Base-by-base conservation (phyloP, 2,113 vertebrate genomes). In the Anguilla rostrata region DNA sequence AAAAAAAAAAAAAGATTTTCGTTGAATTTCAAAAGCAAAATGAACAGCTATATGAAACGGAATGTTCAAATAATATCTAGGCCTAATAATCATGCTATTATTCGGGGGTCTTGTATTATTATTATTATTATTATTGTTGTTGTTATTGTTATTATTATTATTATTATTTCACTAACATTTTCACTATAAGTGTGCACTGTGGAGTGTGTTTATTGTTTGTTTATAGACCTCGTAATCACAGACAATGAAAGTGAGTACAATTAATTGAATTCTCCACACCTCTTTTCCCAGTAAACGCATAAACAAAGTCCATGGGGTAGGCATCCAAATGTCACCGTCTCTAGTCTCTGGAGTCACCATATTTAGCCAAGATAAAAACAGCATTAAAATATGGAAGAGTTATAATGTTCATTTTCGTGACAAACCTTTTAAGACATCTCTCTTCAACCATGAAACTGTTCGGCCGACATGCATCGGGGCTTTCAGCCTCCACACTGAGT, bases 401-500 rank as follows among this genome's bases (percentile, higher is more conserved):
- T 87, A 29, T 71, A 82, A 89, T 87, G 88, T 84, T 83, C 63
- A 29, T 39, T 89, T 83, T 89, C 86, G 86, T 89, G 78, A 86
- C 87, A 88, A 83, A 84, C 29, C 29, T 78, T 87, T 84, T 75
- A 84, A 88, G 87, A 87, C 86, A 20, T 86, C 20, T 79, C 88
- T 12, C 78, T 89, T 82, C 81, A 92, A 89, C 39, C 88, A 83
- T 60, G 82, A 85, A 46, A 82, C 57, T 75, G 12, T 43, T 53
- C 81, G 20, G 2, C 43, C 60, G 86, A 90, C 90, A 85, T 84
- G 84, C 57, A 86, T 86, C 85, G 82, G 86, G 49, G 83, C 84
- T 88, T 86, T 86, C 78, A 86, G 87, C 29, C 89, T 87, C 86
- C 89, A 91, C 88, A 90, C 91, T 84, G 88, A 92, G 86, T 87